Percentiles rank a stretch among this genome's conserved stretches.
Conservation (phyloP, 2,113 vertebrate genomes). For the Oxygymnocypris stewartii region DNA sequence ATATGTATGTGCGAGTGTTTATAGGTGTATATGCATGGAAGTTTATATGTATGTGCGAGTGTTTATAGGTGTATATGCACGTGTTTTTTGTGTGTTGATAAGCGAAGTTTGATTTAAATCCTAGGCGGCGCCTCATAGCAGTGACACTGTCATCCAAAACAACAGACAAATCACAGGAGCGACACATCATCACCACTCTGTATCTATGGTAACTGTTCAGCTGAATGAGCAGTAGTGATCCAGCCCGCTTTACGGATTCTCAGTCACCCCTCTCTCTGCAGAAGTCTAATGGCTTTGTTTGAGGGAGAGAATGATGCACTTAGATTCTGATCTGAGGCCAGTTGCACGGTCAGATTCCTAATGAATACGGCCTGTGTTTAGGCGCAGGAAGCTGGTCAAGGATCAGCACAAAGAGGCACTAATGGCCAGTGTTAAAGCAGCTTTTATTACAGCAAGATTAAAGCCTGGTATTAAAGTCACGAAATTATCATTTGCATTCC, state of each 20-base stretch:
- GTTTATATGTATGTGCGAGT: no score
- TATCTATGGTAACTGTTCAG: conserved; percentile 56
- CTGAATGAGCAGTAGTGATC: conserved; percentile 43
- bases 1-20: no score
- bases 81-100: no score
- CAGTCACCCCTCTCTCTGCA: conserved; percentile 15
- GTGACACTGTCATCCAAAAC: conserved; percentile 22
- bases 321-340: conserved; percentile 8
- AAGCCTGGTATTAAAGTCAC: not conserved
- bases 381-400: conserved; percentile 14
- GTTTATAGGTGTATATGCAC: no score
- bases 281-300: conserved; percentile 12
- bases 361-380: not conserved
- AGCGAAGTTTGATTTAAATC: no score
- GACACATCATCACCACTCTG: conserved; percentile 34
- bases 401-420: conserved; percentile 28
- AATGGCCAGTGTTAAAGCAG: conserved; percentile 13
- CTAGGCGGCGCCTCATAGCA: no score
- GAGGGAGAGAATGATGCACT: not conserved
- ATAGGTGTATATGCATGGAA: no score
- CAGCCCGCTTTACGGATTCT: conserved; percentile 3
- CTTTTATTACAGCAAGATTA: conserved; percentile 12
- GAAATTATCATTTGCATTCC: conserved; percentile 3
- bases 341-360: not conserved
- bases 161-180: conserved; percentile 18